phyloP scores from a whole-genome alignment of 1,140 invertebrate species.

The Brachionus koreanus region DNA sequence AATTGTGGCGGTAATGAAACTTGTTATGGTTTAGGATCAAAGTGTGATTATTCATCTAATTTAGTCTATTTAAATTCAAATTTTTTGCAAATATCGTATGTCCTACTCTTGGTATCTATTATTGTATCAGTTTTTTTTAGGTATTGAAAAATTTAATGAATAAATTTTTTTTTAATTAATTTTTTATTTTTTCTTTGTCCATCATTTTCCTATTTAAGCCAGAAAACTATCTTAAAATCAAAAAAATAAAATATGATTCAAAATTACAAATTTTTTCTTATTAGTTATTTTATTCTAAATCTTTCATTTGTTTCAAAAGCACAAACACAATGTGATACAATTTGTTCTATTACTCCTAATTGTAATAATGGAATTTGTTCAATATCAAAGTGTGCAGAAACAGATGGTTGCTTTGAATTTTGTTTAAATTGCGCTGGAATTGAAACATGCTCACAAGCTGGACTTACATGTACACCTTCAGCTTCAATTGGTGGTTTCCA shows the following conservation, averaged over 20 bases:
- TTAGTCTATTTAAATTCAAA: slow-evolving; percentile 28
- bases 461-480: background rate
- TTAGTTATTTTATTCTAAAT: background rate
- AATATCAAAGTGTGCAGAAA: slow-evolving; percentile 16
- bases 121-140: background rate
- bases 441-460: slow-evolving; percentile 9
- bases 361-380: slow-evolving; percentile 14
- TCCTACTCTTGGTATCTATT: background rate
- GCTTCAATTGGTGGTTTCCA: slow-evolving; percentile 7
- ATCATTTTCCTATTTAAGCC: background rate
- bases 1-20: slow-evolving; percentile 30
- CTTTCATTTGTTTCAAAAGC: background rate
- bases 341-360: slow-evolving; percentile 13
- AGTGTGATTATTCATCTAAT: background rate
- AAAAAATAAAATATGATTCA: background rate
- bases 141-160: background rate
- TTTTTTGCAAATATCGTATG: background rate
- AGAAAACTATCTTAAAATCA: background rate
- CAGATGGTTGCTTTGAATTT: slow-evolving; percentile 5
- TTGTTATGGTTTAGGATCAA: slow-evolving; percentile 1
- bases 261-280: background rate
- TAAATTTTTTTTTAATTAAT: background rate
- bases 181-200: background rate
- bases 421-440: slow-evolving; percentile 13
- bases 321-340: slow-evolving; percentile 22